Percentiles rank a stretch among this genome's conserved stretches.
Evolutionary conservation across 2,113 vertebrate genomes (phyloP).

Genomic region (Prunella himalayana): DNA sequence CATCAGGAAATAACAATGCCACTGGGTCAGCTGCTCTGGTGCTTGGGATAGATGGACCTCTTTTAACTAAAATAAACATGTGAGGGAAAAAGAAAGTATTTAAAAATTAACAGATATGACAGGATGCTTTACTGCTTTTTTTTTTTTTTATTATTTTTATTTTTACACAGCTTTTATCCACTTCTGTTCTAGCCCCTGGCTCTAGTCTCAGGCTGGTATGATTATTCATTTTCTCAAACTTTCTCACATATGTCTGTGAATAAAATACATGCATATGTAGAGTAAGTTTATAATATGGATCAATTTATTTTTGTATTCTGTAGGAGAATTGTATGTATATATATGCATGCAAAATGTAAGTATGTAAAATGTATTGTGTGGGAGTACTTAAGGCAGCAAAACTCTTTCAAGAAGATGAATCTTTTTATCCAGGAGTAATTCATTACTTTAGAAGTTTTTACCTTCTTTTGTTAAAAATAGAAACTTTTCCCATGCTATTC

Average conservation of each 20-base stretch:
- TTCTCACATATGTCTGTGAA: conserved; percentile 49
- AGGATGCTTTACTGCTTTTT: background rate
- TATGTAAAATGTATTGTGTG: conserved; percentile 60
- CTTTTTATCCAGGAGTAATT: conserved; percentile 36
- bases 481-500: conserved; percentile 34
- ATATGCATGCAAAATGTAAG: conserved; percentile 56
- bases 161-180: background rate
- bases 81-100: background rate
- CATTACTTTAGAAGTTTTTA: conserved; percentile 51
- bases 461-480: conserved; percentile 65
- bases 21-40: background rate
- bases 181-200: background rate
- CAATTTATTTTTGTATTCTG: conserved; percentile 55
- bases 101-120: background rate
- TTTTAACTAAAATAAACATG: background rate
- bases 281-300: conserved; percentile 48
- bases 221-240: conserved; percentile 32
- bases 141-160: background rate
- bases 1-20: background rate
- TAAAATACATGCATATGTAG: conserved; percentile 54
- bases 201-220: background rate
- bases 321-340: conserved; percentile 48
- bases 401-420: conserved; percentile 54
- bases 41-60: background rate
- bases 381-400: conserved; percentile 41